Evolutionary conservation across 2,797 vertebrate genomes (phyloP), one percentile per base, ranked within the genome.

Genomic region (Lerista edwardsae): DNA sequence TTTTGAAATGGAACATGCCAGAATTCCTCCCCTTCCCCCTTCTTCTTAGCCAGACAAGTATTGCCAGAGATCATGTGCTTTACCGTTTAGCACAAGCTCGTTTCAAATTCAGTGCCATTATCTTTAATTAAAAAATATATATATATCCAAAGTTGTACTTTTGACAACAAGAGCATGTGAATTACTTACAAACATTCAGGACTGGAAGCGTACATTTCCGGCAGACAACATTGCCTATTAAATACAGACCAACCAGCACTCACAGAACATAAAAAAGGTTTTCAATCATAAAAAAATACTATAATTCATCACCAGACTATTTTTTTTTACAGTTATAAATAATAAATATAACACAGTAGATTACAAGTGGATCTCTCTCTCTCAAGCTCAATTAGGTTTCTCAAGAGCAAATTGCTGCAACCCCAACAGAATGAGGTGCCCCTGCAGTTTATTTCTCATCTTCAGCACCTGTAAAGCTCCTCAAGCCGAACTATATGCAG

Each of bases 281-380:
- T 88, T 94, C 91, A 94, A 93, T 94, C 93, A 95, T 94, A 95
- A 95, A 95, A 95, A 95, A 94, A 95, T 94, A 95, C 92, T 94
- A 88, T 94, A 93, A 93, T 93, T 92, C 93, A 93, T 90, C 92
- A 94, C 91, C 92, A 93, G 92, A 95, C 90, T 93, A 57, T 84
- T 84, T 83, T 93, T 86, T 80, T 95, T 86, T 93, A 95, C 90
- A 93, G 90, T 94, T 93, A 95, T 93, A 95, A 95, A 95, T 93
- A 96, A 95, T 94, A 96, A 95, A 95, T 94, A 87, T 90, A 92
- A 94, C 94, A 94, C 88, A 95, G 91, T 88, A 94, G 91, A 94
- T 93, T 94, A 95, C 87, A 94, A 90, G 90, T 79, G 64, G 93
- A 89, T 94, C 87, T 94, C 91, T 93, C 92, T 93, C 29, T 62